A percentile compares a stretch with the other conserved stretches of the same genome.
phyloP scores from a whole-genome alignment of 2,113 vertebrate species.

The Collichthys lucidus region DNA sequence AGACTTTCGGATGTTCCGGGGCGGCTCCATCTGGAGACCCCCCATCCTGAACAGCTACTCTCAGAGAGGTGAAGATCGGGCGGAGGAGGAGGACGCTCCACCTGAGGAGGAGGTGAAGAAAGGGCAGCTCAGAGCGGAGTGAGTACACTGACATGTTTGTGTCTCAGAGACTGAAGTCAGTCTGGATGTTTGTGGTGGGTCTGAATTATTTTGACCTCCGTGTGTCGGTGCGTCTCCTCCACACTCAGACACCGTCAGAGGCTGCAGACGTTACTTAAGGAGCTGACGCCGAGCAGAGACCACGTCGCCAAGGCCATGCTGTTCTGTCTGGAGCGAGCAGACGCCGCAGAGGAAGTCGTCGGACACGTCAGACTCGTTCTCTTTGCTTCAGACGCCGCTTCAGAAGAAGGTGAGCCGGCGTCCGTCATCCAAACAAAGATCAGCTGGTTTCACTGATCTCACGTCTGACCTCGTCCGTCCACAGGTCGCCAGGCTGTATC shows the following conservation, averaged over 20 bases:
- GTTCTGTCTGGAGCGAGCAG: constrained; percentile 85
- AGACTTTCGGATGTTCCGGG: constrained; percentile 85
- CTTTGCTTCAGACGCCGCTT: constrained; percentile 82
- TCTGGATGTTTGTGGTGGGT: too few species aligned
- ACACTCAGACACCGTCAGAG: constrained; percentile 80
- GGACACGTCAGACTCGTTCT: constrained; percentile 81
- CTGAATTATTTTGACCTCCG: not conserved
- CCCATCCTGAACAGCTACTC: constrained; percentile 83
- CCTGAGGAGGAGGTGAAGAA: constrained; percentile 85
- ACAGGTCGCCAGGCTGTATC: constrained; percentile 85
- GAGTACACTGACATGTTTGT: constrained; percentile 37
- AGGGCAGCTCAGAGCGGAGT: constrained; percentile 86
- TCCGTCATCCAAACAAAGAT: not conserved
- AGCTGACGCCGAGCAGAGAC: constrained; percentile 79
- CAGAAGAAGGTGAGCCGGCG: constrained; percentile 79
- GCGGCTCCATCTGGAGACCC: constrained; percentile 86
- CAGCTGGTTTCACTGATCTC: not conserved
- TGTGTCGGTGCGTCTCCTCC: not conserved
- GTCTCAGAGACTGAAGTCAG: too few species aligned
- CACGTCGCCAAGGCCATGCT: constrained; percentile 83
- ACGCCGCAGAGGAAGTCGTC: constrained; percentile 87
- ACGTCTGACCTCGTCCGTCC: not conserved
- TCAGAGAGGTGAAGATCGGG: constrained; percentile 73
- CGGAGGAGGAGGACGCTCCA: constrained; percentile 61
- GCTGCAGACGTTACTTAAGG: constrained; percentile 80